These are phyloP conservation scores for Pelochelys cantorii DNA, from an alignment of 2,797 vertebrate species.

Conservation along the genomic window DNA sequence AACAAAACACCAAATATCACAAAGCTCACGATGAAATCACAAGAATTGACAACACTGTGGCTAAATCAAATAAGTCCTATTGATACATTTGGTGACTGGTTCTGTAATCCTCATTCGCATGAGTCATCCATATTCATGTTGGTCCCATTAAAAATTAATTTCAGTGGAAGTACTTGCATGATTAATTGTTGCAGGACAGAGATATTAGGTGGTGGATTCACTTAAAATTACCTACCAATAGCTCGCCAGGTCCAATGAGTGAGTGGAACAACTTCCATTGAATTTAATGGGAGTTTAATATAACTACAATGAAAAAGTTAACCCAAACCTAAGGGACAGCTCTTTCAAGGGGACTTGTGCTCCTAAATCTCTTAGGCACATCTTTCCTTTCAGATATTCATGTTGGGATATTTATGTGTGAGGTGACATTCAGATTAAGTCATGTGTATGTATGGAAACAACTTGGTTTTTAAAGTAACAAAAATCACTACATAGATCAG, in stretches of 20 bases:
- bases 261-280: conserved; percentile 15
- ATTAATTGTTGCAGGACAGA: conserved; percentile 1
- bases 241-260: not conserved
- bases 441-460: not conserved
- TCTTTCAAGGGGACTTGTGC: not conserved
- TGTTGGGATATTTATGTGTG: not conserved
- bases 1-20: conserved; percentile 10
- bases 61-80: too few relatives aligned
- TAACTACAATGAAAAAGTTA: conserved; percentile 13
- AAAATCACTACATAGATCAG: not conserved
- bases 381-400: not conserved
- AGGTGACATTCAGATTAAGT: not conserved
- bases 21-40: not conserved
- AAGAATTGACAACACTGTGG: not conserved
- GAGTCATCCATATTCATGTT: not conserved
- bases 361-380: not conserved
- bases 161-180: not conserved
- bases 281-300: not conserved
- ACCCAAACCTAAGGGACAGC: conserved; percentile 1
- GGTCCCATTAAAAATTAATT: not conserved
- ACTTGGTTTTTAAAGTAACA: not conserved
- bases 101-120: not conserved
- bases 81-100: not conserved
- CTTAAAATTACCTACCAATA: not conserved
- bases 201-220: not conserved